Base-by-base conservation (phyloP, 1,140 invertebrate genomes). In the Lordiphosa mommai region DNA sequence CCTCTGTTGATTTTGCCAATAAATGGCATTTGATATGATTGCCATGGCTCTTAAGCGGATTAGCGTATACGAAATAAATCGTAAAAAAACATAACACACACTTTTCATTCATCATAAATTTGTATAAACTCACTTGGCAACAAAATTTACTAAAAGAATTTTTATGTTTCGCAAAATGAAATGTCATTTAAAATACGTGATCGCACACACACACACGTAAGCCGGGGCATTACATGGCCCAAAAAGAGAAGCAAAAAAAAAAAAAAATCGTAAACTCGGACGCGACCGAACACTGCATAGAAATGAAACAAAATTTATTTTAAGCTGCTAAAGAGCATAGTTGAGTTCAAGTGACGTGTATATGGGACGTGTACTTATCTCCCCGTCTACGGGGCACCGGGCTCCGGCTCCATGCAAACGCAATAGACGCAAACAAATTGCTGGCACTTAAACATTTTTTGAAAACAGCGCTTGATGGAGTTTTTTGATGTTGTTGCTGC, bases 351-450 rank as follows among this genome's bases (percentile, higher is more conserved):
- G 65, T 74, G 71, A 69, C 53, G 59, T 51, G 64, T 47, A 46
- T 51, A 55, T 51, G 40, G 64, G 57, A 68, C 58, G 63, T 72
- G 70, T 68, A 72, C 70, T 72, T 72, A 72, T 72, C 70, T 73
- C 10, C 50, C 49, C 46, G 47, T 36, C 47, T 16, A 16, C 10
- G 27, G 14, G 20, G 44, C 44, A 32, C 23, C 14, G 12, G n/a
- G 44, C 44, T 23, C 7, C 38, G 5, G 40, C 50, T 49, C 33
- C 13, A 46, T 51, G 47, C 52, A 48, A 70, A 76, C 51, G 72
- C 47, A 76, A 70, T 69, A 70, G 72, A 74, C 72, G 65, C 65
- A 74, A 74, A 74, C 72, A 74, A 74, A 74, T 74, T 74, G 72
- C 71, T 56, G 72, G 65, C 72, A 74, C 72, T 74, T 74, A 74